Percentiles rank a stretch among this genome's conserved stretches.
Conservation (phyloP, 2,113 vertebrate genomes). For the Podarcis raffonei region DNA sequence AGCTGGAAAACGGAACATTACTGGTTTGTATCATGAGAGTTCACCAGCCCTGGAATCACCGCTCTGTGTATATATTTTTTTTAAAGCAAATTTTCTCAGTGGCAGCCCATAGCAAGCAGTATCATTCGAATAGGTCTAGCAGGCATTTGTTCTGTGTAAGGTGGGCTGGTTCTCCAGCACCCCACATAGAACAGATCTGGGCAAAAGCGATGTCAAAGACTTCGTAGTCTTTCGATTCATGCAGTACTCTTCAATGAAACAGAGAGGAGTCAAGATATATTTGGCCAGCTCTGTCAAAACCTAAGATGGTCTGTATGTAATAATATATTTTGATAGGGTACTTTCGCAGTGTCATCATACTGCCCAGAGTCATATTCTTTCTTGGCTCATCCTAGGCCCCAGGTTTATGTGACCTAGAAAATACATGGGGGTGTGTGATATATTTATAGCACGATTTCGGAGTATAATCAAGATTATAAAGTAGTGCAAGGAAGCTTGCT, state of each 20-base stretch:
- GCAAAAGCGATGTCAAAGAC: background rate
- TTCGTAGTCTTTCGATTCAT: constrained; percentile 27
- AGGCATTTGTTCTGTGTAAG: background rate
- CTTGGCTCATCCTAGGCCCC: constrained; percentile 75
- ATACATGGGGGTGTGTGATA: constrained; percentile 66
- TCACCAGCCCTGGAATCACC: background rate
- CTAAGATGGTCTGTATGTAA: constrained; percentile 72
- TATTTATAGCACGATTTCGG: constrained; percentile 80
- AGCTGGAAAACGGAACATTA: background rate
- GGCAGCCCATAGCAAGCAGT: too few species aligned
- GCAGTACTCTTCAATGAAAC: constrained; percentile 61
- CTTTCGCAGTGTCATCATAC: constrained; percentile 80
- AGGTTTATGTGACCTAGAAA: constrained; percentile 79
- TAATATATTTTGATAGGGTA: constrained; percentile 75
- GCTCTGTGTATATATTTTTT: too few species aligned
- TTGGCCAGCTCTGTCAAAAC: constrained; percentile 67
- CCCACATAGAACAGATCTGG: background rate
- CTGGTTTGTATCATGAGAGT: background rate
- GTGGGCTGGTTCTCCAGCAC: background rate
- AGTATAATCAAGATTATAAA: constrained; percentile 70
- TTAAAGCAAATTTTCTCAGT: background rate
- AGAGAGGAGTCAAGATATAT: constrained; percentile 61
- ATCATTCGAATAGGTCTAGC: background rate
- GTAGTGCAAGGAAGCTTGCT: constrained; percentile 47
- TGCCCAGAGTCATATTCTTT: constrained; percentile 78